Evolutionary conservation across 2,888 invertebrate species (phyloP).

Genomic region (Tineola bisselliella): DNA sequence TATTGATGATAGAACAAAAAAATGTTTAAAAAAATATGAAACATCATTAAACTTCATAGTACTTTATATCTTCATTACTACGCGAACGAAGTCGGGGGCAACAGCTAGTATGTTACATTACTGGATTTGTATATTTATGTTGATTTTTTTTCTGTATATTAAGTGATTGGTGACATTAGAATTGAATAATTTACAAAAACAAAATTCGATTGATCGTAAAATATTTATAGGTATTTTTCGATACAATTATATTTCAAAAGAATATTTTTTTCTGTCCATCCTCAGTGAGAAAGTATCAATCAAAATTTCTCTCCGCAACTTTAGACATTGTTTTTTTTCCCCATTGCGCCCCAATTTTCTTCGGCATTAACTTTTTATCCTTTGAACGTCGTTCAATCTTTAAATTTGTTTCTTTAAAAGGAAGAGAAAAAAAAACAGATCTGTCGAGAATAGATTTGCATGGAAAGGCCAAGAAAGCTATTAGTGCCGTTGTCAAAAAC

Average conservation of each 20-base stretch:
- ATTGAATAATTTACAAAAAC: too few species aligned
- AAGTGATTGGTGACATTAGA: too few species aligned
- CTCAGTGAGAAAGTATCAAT: neutral
- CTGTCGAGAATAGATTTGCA: conserved; percentile 1
- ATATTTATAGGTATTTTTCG: too few species aligned
- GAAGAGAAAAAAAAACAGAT: conserved; percentile 1
- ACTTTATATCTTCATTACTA: too few species aligned
- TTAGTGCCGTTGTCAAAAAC: conserved; percentile 28
- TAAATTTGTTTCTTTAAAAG: conserved; percentile 16
- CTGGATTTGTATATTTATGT: too few species aligned
- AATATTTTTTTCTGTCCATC: neutral
- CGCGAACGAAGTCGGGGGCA: too few species aligned
- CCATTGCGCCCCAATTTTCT: conserved; percentile 15
- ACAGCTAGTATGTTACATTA: too few species aligned
- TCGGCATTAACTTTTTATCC: conserved; percentile 17
- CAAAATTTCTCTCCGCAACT: conserved; percentile 1
- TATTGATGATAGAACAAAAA: too few species aligned
- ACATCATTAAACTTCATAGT: too few species aligned
- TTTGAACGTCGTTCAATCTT: conserved; percentile 16
- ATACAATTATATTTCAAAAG: neutral
- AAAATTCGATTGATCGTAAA: too few species aligned
- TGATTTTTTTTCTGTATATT: too few species aligned
- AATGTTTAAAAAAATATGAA: too few species aligned
- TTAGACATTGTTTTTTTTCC: conserved; percentile 2
- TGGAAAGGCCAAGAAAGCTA: conserved; percentile 17